Percentiles rank a stretch among this genome's conserved stretches.
These are phyloP conservation scores for Leuctra nigra DNA, from an alignment of 2,888 invertebrate species.

Conservation along the genomic window DNA sequence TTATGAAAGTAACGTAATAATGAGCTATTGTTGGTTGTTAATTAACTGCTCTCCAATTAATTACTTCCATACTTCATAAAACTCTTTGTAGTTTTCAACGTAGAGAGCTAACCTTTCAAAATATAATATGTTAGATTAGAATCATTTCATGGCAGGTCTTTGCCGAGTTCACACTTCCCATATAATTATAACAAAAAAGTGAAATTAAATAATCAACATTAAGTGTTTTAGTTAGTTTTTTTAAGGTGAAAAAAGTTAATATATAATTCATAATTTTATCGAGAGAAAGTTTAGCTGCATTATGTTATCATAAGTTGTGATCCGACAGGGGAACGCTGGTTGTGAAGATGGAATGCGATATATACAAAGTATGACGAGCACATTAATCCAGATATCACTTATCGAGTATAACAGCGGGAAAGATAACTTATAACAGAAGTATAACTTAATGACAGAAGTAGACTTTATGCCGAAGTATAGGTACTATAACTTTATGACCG, in stretches of 20 bases:
- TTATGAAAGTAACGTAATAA: background rate
- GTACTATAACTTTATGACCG: too few relatives aligned
- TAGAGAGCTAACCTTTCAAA: slow-evolving; percentile 2
- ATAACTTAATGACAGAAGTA: too few relatives aligned
- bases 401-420: too few relatives aligned
- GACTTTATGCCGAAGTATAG: too few relatives aligned
- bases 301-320: slow-evolving; percentile 10
- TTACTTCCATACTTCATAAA: background rate
- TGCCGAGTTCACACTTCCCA: slow-evolving; percentile 16
- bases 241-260: background rate
- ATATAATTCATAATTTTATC: background rate
- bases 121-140: background rate
- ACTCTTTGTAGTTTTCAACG: background rate
- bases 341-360: too few relatives aligned
- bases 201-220: slow-evolving; percentile 17
- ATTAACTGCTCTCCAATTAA: background rate
- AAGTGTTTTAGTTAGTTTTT: slow-evolving; percentile 9
- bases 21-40: slow-evolving; percentile 3
- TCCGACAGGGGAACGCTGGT: too few relatives aligned
- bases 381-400: too few relatives aligned
- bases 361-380: too few relatives aligned
- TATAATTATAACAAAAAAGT: slow-evolving; percentile 18
- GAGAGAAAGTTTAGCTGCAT: slow-evolving; percentile 1
- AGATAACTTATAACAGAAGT: too few relatives aligned
- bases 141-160: background rate